Base-by-base conservation (phyloP, 2,797 vertebrate species). In the Anguilla megastoma region DNA sequence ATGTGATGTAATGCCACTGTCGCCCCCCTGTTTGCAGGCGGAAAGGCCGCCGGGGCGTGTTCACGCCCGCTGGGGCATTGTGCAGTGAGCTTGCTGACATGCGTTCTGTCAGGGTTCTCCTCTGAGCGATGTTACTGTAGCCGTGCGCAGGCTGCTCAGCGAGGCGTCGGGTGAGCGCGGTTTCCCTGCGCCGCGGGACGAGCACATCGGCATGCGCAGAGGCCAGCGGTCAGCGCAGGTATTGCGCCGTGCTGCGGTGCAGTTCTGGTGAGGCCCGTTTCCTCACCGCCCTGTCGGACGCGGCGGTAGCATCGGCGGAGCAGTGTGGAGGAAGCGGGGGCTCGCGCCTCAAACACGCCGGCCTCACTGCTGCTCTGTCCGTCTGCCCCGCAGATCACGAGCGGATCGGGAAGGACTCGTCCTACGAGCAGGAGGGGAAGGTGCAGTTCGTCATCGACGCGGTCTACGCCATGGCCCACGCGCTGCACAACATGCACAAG, bases 361-460 rank as follows among this genome's bases (percentile, higher is more conserved):
- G 27, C 87, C 90, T 87, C 85, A 45, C 89, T 16, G 50, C 80
- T 50, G 69, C 10, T 69, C 8, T 82, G 18, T 69, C 60, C 27
- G 30, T 71, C 89, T 87, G 0, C 66, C 12, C 0, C 27, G 14
- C 90, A 99, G 98, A 98, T 89, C 96, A 98, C 0, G 98, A 99
- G 92, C 96, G 98, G 90, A 99, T 99, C 0, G 98, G 98, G 87
- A 97, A 97, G 92, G 98, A 98, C 92, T 98, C 98, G 0, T 95
- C 96, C 0, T 99, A 99, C 0, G 98, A 99, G 89, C 98, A 99
- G 93, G 98, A 99, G 91, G 98, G 98, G 88, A 99, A 99, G 90
- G 98, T 99, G 24, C 98, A 98, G 90, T 99, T 99, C 18, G 98
- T 99, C 90, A 98, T 99, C 0, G 98, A 99, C 0, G 98, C 98